These are phyloP conservation scores for Drosophila takahashii DNA, from an alignment of 1,140 invertebrate genomes.

Conservation along the genomic window DNA sequence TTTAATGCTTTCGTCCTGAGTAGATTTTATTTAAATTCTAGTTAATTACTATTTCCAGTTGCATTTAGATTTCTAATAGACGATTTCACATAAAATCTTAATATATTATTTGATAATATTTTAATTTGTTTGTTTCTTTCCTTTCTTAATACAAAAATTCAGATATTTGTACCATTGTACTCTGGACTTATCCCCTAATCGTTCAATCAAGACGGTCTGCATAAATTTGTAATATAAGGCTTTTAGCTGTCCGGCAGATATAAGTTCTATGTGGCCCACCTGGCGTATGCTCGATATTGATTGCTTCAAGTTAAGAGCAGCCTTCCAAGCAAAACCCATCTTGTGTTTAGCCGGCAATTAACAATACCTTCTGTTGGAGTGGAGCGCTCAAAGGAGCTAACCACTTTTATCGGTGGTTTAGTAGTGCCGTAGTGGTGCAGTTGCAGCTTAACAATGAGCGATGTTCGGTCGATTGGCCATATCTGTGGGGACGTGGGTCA, in stretches of 20 bases:
- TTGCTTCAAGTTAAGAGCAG: slow-evolving; percentile 7
- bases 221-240: slow-evolving; percentile 44
- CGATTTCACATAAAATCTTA: too few species aligned
- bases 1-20: background rate
- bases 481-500: slow-evolving; percentile 3
- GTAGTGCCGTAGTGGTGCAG: slow-evolving; percentile 36
- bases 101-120: too few species aligned
- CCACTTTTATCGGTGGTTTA: slow-evolving; percentile 12
- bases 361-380: slow-evolving; percentile 4
- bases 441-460: slow-evolving; percentile 38
- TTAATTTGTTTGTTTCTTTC: background rate
- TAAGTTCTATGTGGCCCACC: slow-evolving; percentile 35
- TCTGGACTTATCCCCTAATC: slow-evolving; percentile 26
- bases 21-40: too few species aligned
- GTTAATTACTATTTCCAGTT: too few species aligned
- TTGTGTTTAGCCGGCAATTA: slow-evolving; percentile 37
- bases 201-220: slow-evolving; percentile 47
- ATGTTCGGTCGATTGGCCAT: slow-evolving; percentile 42
- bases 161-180: slow-evolving; percentile 2
- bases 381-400: slow-evolving; percentile 22
- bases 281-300: slow-evolving; percentile 48
- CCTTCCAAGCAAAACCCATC: background rate
- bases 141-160: background rate
- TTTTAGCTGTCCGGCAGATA: slow-evolving; percentile 30
- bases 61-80: too few species aligned